Evolutionary conservation across 2,888 invertebrate species (phyloP).

Genomic region (Pardosa pseudoannulata): DNA sequence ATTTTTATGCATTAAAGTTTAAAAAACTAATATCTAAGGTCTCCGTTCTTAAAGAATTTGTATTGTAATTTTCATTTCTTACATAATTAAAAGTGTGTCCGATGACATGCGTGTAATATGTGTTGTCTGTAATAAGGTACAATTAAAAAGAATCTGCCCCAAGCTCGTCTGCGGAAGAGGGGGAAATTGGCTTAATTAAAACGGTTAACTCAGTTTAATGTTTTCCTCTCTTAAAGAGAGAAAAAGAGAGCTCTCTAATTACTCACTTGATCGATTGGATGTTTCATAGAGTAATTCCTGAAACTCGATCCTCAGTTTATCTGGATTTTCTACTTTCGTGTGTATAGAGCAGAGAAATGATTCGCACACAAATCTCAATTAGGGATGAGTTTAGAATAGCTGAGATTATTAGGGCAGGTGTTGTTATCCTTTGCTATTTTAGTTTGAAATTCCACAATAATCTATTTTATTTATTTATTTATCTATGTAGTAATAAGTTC

Average conservation of each 20-base stretch:
- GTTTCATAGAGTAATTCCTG: not conserved
- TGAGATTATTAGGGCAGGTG: too few species aligned
- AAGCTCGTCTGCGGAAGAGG: not conserved
- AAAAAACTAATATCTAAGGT: too few species aligned
- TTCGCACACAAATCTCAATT: not conserved
- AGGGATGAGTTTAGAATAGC: not conserved
- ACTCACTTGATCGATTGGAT: not conserved
- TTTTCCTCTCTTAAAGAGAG: not conserved
- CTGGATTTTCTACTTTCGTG: not conserved
- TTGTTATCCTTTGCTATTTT: too few species aligned
- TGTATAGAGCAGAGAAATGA: not conserved
- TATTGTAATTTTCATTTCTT: too few species aligned
- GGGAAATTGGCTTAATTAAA: conserved; percentile 65
- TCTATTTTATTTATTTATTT: too few species aligned
- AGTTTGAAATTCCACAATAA: too few species aligned
- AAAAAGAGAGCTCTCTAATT: not conserved
- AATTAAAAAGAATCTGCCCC: not conserved
- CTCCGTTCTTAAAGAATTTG: too few species aligned
- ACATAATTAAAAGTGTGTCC: too few species aligned
- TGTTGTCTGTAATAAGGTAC: too few species aligned
- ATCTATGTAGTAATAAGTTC: too few species aligned
- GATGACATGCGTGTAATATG: too few species aligned
- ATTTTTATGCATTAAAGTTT: too few species aligned
- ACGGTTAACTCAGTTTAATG: conserved; percentile 61
- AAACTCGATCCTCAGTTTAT: not conserved